Conservation (phyloP, 2,797 vertebrate species). For the Helicolenus hilgendorfi region DNA sequence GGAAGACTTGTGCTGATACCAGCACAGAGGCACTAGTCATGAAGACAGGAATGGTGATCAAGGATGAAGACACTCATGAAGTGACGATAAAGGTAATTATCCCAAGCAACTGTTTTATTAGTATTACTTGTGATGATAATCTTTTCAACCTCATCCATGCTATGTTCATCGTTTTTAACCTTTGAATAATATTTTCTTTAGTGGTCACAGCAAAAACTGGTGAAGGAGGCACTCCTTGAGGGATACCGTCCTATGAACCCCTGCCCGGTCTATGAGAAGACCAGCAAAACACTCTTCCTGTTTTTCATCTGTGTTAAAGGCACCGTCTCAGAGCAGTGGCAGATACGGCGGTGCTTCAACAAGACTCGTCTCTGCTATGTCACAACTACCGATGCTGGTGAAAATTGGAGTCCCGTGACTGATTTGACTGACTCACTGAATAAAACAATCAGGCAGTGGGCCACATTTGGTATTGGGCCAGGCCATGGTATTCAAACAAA, state of each 20-base stretch:
- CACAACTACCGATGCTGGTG: conserved; percentile 79
- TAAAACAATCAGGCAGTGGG: conserved; percentile 72
- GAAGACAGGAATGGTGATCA: neutral
- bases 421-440: conserved; percentile 83
- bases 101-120: neutral
- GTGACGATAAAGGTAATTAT: neutral
- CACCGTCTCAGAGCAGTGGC: conserved; percentile 58
- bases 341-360: conserved; percentile 72
- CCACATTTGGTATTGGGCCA: conserved; percentile 91
- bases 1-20: accelerated
- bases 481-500: conserved; percentile 89
- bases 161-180: neutral
- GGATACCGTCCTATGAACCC: conserved; percentile 20
- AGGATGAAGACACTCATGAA: neutral
- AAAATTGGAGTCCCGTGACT: conserved; percentile 21
- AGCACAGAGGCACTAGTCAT: neutral
- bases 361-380: conserved; percentile 85
- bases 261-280: conserved; percentile 7
- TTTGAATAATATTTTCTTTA: neutral
- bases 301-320: conserved; percentile 31
- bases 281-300: conserved; percentile 17
- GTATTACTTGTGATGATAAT: neutral
- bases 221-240: neutral
- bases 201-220: neutral
- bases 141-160: neutral